Evolutionary conservation across 2,888 invertebrate genomes (phyloP).

Genomic region (Acanthococcus lagerstroemiae): DNA sequence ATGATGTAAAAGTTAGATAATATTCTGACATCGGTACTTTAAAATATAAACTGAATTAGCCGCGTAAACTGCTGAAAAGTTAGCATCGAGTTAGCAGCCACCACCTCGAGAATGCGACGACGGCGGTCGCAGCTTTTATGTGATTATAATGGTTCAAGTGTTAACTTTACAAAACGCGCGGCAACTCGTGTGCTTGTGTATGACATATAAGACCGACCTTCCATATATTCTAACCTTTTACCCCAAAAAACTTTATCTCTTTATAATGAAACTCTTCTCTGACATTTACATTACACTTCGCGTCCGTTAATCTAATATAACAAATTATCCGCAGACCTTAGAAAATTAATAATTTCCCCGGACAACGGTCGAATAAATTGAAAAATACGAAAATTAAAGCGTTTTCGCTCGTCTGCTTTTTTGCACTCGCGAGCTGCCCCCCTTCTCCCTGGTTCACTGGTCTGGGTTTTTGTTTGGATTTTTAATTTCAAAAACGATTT

Average conservation of each 20-base stretch:
- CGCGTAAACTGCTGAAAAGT: constrained; percentile 14
- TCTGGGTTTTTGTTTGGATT: too few relatives aligned
- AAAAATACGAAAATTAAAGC: not conserved
- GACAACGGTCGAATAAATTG: not conserved
- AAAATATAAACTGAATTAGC: constrained; percentile 13
- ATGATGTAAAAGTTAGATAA: constrained; percentile 15
- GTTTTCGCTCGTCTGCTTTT: not conserved
- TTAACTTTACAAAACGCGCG: constrained; percentile 3
- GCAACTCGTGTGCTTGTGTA: constrained; percentile 17
- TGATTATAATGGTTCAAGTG: constrained; percentile 18
- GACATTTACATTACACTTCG: constrained; percentile 6
- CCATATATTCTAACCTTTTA: constrained; percentile 14
- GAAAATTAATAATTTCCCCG: not conserved
- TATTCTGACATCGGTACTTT: constrained; percentile 14
- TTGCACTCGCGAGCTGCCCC: not conserved
- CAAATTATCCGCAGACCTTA: constrained; percentile 12
- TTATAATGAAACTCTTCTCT: constrained; percentile 6
- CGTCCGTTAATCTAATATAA: not conserved
- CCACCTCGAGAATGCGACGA: not conserved
- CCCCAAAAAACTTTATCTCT: constrained; percentile 13
- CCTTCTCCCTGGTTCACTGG: not conserved
- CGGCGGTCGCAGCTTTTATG: constrained; percentile 1
- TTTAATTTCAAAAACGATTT: too few relatives aligned
- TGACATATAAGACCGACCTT: constrained; percentile 17
- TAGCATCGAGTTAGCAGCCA: not conserved